Conservation (phyloP, 2,888 invertebrate genomes). For the Electrophaes corylata region DNA sequence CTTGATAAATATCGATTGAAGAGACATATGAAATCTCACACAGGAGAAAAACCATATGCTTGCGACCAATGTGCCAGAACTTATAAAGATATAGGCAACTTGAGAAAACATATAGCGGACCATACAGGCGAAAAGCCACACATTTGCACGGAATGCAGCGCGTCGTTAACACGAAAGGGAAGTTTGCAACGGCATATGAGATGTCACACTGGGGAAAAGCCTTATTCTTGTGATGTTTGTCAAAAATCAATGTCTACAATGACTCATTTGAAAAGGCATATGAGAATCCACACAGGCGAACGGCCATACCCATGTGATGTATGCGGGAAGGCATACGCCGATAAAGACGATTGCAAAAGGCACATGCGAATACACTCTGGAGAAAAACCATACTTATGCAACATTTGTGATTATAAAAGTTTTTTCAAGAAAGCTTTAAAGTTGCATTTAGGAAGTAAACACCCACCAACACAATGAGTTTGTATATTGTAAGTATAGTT, state of each 20-base stretch:
- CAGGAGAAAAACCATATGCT: slow-evolving; percentile 4
- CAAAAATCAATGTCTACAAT: slow-evolving; percentile 1
- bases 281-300: slow-evolving; percentile 18
- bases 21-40: slow-evolving; percentile 19
- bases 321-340: slow-evolving; percentile 67
- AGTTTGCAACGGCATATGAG: slow-evolving; percentile 6
- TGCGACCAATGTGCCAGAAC: slow-evolving; percentile 10
- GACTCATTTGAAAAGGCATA: slow-evolving; percentile 4
- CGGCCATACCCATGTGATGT: slow-evolving; percentile 23
- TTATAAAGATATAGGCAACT: not conserved
- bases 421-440: slow-evolving; percentile 8
- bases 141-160: slow-evolving; percentile 12
- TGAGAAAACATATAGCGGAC: slow-evolving; percentile 14
- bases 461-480: not conserved
- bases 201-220: slow-evolving; percentile 8
- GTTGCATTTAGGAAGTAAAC: slow-evolving; percentile 2
- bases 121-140: slow-evolving; percentile 11
- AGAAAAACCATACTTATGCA: slow-evolving; percentile 15
- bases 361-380: slow-evolving; percentile 16
- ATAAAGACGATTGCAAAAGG: slow-evolving; percentile 33
- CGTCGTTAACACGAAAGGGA: not conserved
- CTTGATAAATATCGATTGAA: not conserved
- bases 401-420: slow-evolving; percentile 18
- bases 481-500: slow-evolving; percentile 1
- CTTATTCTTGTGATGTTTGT: slow-evolving; percentile 15